These are phyloP conservation scores for Coptotermes formosanus DNA, from an alignment of 1,140 invertebrate species.

Conservation along the genomic window DNA sequence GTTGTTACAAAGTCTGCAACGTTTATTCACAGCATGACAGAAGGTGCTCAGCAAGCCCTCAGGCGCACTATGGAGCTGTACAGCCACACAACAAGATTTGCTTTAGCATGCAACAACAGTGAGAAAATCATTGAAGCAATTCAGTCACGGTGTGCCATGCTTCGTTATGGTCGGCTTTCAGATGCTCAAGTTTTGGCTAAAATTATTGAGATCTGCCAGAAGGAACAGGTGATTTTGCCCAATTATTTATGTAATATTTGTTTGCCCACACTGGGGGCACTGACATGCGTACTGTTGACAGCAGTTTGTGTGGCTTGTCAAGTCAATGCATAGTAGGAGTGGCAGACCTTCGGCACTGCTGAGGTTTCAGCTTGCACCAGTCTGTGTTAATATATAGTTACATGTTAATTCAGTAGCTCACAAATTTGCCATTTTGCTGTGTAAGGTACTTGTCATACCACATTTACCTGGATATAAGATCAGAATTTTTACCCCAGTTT, in stretches of 20 bases:
- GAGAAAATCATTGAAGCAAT: slow-evolving; percentile 99
- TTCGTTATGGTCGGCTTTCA: slow-evolving; percentile 88
- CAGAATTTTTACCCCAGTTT: too few species aligned
- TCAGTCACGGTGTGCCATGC: slow-evolving; percentile 95
- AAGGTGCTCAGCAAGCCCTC: slow-evolving; percentile 95
- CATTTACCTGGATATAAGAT: too few species aligned
- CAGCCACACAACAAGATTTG: slow-evolving; percentile 95
- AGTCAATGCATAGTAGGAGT: too few species aligned
- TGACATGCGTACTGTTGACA: too few species aligned
- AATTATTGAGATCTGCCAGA: slow-evolving; percentile 69
- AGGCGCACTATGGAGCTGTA: slow-evolving; percentile 98
- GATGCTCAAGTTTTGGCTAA: slow-evolving; percentile 88
- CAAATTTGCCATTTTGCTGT: too few species aligned
- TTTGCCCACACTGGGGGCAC: too few species aligned
- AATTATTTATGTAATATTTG: not conserved
- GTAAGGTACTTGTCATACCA: too few species aligned
- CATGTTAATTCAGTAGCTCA: too few species aligned
- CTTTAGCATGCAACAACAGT: slow-evolving; percentile 96
- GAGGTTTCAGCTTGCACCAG: too few species aligned
- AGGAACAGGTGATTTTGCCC: slow-evolving; percentile 63
- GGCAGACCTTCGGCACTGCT: too few species aligned
- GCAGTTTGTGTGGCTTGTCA: too few species aligned
- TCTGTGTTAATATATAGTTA: too few species aligned
- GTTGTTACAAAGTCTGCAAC: slow-evolving; percentile 22
- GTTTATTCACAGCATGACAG: slow-evolving; percentile 77